A percentile compares a stretch with the other conserved stretches of the same genome.
Conservation (phyloP, 2,888 invertebrate species). For the Pristionchus entomophagus region DNA sequence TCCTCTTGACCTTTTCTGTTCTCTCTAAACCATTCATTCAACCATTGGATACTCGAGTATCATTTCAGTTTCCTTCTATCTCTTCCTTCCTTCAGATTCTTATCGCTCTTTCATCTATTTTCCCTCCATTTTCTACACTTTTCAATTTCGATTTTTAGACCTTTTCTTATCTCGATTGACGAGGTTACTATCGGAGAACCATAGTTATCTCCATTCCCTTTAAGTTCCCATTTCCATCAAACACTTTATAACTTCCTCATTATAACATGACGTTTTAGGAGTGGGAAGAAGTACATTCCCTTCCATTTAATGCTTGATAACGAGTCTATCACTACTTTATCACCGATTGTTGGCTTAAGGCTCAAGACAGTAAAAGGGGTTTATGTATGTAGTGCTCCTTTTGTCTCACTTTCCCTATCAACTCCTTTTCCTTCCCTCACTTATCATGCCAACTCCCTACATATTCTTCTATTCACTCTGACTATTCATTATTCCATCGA, state of each 20-base stretch:
- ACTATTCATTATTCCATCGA: neutral
- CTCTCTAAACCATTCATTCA: no score
- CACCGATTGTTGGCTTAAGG: constrained; percentile 20
- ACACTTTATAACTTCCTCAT: constrained; percentile 26
- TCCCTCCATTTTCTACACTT: neutral
- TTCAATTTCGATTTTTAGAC: neutral
- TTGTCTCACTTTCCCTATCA: neutral
- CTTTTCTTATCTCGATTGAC: constrained; percentile 7
- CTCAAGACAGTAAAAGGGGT: neutral
- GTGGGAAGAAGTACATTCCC: neutral
- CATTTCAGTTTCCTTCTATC: constrained; percentile 13
- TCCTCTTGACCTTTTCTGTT: neutral
- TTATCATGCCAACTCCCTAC: neutral
- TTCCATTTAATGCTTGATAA: neutral
- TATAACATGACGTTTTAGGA: constrained; percentile 19
- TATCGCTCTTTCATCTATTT: neutral
- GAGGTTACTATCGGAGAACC: neutral
- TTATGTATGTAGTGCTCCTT: neutral
- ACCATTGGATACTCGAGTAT: neutral
- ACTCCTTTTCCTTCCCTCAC: neutral
- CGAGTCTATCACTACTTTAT: constrained; percentile 37
- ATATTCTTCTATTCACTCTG: neutral
- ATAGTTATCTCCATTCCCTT: neutral
- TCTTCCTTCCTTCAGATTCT: constrained; percentile 25
- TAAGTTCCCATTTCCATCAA: neutral